phyloP scores from a whole-genome alignment of 2,888 invertebrate genomes.

The Corbicula japonica region DNA sequence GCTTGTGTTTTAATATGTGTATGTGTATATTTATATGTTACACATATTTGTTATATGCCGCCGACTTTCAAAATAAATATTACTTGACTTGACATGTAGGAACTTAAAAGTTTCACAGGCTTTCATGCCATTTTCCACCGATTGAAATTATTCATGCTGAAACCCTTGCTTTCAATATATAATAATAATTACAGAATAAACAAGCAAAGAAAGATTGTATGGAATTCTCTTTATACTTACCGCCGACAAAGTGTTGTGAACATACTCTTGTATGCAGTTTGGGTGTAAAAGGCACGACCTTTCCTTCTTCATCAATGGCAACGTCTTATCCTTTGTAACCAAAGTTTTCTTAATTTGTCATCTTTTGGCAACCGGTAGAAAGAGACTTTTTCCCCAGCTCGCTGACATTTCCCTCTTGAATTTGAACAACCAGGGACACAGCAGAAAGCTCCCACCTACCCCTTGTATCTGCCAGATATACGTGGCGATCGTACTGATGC shows the following conservation, averaged over 20 bases:
- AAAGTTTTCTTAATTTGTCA: slow-evolving; percentile 10
- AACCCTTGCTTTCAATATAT: not conserved
- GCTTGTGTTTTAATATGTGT: too few relatives aligned
- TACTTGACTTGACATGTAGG: too few relatives aligned
- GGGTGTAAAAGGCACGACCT: not conserved
- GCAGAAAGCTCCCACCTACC: slow-evolving; percentile 25
- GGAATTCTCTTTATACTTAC: not conserved
- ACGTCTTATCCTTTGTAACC: slow-evolving; percentile 23
- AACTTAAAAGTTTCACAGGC: too few relatives aligned
- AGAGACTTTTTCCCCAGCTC: slow-evolving; percentile 9
- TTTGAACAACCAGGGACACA: slow-evolving; percentile 35
- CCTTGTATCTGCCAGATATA: slow-evolving; percentile 26
- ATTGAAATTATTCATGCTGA: too few relatives aligned
- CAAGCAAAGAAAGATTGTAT: not conserved
- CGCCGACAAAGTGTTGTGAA: slow-evolving; percentile 21
- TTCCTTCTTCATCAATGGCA: slow-evolving; percentile 9
- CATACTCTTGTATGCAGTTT: slow-evolving; percentile 14
- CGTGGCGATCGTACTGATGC: too few relatives aligned
- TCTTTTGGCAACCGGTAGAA: slow-evolving; percentile 26
- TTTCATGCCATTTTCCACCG: too few relatives aligned
- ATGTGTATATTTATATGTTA: too few relatives aligned
- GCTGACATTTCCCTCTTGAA: slow-evolving; percentile 24
- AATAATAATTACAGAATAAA: not conserved
- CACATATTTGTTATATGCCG: not conserved
- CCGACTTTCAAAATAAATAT: not conserved